phyloP scores from a whole-genome alignment of 2,113 vertebrate species.

The Greenwoodochromis staneri region DNA sequence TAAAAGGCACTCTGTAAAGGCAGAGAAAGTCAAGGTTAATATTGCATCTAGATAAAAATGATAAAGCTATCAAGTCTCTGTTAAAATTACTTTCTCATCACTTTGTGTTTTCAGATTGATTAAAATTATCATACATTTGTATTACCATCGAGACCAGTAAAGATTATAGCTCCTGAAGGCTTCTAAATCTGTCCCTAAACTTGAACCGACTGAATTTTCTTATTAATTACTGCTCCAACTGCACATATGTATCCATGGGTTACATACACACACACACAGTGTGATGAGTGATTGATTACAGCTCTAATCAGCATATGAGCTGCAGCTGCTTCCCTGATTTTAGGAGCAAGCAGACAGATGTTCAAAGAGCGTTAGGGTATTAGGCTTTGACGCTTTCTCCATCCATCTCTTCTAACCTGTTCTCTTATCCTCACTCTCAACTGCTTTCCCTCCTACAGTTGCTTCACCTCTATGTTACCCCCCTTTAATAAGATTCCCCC shows the following conservation, averaged over 20 bases:
- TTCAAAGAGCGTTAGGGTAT: conserved; percentile 24
- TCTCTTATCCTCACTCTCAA: conserved; percentile 1
- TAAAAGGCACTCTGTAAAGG: neutral
- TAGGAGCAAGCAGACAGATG: conserved; percentile 37
- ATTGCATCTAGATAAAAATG: neutral
- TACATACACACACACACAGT: neutral
- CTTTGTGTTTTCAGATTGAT: neutral
- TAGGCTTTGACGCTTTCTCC: neutral
- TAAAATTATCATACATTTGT: neutral
- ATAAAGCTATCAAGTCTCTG: neutral
- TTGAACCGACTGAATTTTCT: neutral
- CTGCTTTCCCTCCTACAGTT: neutral
- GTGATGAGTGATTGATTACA: conserved; percentile 52
- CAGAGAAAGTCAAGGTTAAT: neutral
- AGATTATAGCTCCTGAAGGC: neutral
- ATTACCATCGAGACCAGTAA: neutral
- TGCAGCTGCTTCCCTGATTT: conserved; percentile 41
- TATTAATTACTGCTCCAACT: neutral
- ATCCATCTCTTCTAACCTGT: neutral
- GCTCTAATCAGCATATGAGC: conserved; percentile 45
- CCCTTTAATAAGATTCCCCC: neutral
- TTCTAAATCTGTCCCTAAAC: neutral
- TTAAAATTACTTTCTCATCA: neutral
- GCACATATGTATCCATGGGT: neutral
- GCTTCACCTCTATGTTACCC: conserved; percentile 29